Base-by-base conservation (phyloP, 2,888 invertebrate species). In the Camptogramma bilineatum region DNA sequence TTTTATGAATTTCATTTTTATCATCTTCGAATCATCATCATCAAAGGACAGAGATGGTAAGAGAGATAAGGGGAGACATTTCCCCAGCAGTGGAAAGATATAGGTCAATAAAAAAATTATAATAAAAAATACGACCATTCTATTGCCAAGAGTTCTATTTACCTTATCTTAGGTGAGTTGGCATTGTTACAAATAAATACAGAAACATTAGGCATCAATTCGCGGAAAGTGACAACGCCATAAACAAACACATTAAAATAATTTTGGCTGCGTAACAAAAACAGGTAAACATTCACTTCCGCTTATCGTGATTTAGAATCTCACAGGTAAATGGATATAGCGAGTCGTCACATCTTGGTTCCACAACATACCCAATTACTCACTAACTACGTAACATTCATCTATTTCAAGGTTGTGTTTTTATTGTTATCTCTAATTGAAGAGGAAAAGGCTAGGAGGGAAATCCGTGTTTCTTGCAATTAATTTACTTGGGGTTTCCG, bases 181-280 rank as follows among this genome's bases (percentile, higher is more conserved):
- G 54, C 18, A 48, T 28, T 50, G 60, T 42, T 42, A 42, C 21
- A 55, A 61, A 50, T 10, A 31, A 31, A 18, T 24, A 28, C 1
- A 42, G 21, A 19, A 44, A 42, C 18, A 18, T 16, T 44, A 17
- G 16, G 8, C 44, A 17, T 17, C 9, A 42, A 55, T 28, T 51
- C 44, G 13, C 54, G 34, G 50, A 50, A 51, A 53, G 16, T 19
- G 7, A 47, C 28, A 10, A 52, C 39, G 19, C 46, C 8, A 48
- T 18, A 47, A 63, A 64, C 54, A 51, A 50, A 51, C 47, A 52
- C 48, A 19, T 52, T 51, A 46, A 31, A 46, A 21, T 53, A 51
- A 52, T 58, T 50, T 59, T 46, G 16, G 34, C 48, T 39, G 28
- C 55, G 39, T 13, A 54, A 54, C 34, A 59, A 48, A 48, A 51